Evolutionary conservation across 2,113 vertebrate genomes (phyloP), one percentile per base, ranked within the genome.

Genomic region (Puntigrus tetrazona): DNA sequence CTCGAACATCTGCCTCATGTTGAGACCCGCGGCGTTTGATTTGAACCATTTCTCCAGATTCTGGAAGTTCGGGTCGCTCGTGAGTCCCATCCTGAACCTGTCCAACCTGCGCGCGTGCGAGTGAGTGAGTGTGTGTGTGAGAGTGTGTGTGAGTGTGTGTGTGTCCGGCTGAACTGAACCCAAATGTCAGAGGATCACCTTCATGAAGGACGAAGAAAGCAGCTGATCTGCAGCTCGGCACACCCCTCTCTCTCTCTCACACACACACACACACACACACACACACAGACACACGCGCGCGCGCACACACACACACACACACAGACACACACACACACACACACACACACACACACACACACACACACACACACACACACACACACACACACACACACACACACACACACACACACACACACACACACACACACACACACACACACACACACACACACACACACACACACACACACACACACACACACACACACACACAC

Each of bases 1-100:
- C 5, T 96, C 94, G 87, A 98, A 98, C 90, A 98, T 94, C 81
- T 94, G 88, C 89, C 97, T 95, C 91, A 98, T 89, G 87, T 95
- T 96, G 86, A 98, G 95, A 57, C 90, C 92, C 70, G 93, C 81
- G 55, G 90, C 88, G 50, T 96, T 93, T 77, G 93, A 92, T 43
- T 91, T 92, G 91, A 96, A 93, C 96, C 96, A 97, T 6, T 97
- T 90, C 90, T 92, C 86, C 82, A 98, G 95, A 87, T 95, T 95
- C 86, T 96, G 92, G 91, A 96, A 98, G 84, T 91, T 92, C 61
- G 96, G 93, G 88, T 97, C 94, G 65, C 90, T 89, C 74, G 94
- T 95, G 83, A 98, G 94, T 81, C 91, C 94, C 96, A 97, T 97
- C 82, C 13, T 55, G 55, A 45, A 20, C 25, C 8, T 16, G 52